Base-by-base conservation (phyloP, 1,140 invertebrate species). In the Mycetomoellerius zeteki region DNA sequence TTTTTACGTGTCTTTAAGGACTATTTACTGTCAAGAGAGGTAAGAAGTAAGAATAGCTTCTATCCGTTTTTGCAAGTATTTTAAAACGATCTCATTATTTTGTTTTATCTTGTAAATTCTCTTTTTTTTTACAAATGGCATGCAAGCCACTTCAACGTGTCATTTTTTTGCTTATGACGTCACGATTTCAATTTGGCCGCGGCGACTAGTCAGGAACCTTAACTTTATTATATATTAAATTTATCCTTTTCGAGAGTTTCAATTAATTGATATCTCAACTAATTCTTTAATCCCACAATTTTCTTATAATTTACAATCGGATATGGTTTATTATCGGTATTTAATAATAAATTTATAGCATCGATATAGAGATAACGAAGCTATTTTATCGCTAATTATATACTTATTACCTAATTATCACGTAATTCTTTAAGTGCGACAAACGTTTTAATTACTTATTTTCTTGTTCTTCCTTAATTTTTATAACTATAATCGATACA, bases 231-330 rank as follows among this genome's bases (percentile, higher is more conserved):
- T 43, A 10, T 54, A 62, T 62, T 27, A 43, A 43, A 47, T 58
- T 7, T 50, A n/a, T 54, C n/a, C 8, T 77, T 62, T 43, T 62
- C 2, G 5, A 2, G 1, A 77, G 2, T 16, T 27, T 47, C 3
- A 27, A 1, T 6, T 43, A 6, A 54, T 43, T 21, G 24, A 27
- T 43, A 24, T 24, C 33, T 16, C 16, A 62, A 77, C 5, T 0
- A 77, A 24, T 77, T 30, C 10, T 60, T 6, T 47, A 77, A 47
- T 77, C 37, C 43, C 10, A 14, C 1, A n/a, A 12, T 54, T n/a
- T n/a, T 47, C 43, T 77, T 62, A 27, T 10, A 60, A 43, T 60
- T 60, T 43, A 16, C 2, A 75, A 62, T 77, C 24, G n/a, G 43
- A 64, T 27, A 37, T 60, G 6, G 37, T 58, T 37, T 60, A 43